Evolutionary conservation across 37 sponge, comb jelly and placozoan genomes (phyloP).

Genomic region (Beroe ovata): DNA sequence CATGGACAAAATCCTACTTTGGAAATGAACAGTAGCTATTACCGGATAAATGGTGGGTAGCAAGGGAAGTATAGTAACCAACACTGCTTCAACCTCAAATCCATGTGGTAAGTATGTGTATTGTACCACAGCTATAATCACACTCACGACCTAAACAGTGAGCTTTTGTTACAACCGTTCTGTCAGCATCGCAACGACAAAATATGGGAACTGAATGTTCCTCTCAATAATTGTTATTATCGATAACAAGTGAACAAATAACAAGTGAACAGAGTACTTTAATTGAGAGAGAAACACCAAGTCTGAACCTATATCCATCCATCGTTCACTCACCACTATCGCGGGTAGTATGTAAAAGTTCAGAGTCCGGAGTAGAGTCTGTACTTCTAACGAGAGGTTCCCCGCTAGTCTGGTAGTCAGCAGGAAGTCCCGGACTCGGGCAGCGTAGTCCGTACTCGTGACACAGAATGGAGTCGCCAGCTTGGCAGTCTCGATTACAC

Average conservation of each 20-base stretch:
- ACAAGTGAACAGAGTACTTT: too few relatives aligned
- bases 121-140: background rate
- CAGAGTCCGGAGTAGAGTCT: background rate
- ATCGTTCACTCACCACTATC: conserved; percentile 16
- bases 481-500: conserved; percentile 3
- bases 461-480: conserved; percentile 6
- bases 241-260: too few relatives aligned
- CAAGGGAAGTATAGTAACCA: conserved; percentile 18
- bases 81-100: background rate
- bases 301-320: background rate
- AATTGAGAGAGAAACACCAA: background rate
- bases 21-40: too few relatives aligned
- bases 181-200: too few relatives aligned
- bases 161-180: too few relatives aligned
- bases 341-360: background rate
- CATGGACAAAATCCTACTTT: too few relatives aligned
- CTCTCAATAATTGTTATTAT: too few relatives aligned
- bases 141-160: background rate
- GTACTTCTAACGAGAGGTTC: conserved; percentile 25
- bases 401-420: background rate
- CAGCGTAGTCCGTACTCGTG: background rate
- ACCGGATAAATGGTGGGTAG: conserved; percentile 60
- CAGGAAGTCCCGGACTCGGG: conserved; percentile 6
- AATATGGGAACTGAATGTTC: too few relatives aligned
- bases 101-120: background rate